phyloP scores from a whole-genome alignment of 30 jellyfish, hydroid and myxozoan species.

The Sanderia malayensis region DNA sequence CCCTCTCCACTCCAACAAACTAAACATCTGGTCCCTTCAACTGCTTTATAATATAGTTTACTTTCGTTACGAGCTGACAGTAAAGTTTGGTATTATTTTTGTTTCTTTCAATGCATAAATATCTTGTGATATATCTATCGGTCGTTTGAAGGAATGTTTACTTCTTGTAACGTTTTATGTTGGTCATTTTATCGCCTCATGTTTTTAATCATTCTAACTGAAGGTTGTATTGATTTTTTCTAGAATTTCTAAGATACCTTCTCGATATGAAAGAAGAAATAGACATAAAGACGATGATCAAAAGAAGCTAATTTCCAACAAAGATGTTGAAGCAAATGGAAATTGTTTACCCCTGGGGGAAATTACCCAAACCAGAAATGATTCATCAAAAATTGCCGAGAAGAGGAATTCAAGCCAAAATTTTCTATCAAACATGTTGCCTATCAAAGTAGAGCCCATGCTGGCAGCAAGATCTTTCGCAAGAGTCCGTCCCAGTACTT shows the following conservation, averaged over 20 bases:
- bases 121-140: too few species aligned
- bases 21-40: too few species aligned
- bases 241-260: neutral
- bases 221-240: too few species aligned
- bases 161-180: too few species aligned
- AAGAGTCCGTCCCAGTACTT: conserved; percentile 39
- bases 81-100: too few species aligned
- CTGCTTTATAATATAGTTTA: too few species aligned
- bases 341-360: conserved; percentile 7
- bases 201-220: too few species aligned
- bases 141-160: too few species aligned
- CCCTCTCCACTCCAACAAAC: too few species aligned
- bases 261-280: neutral
- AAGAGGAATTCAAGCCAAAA: neutral
- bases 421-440: conserved; percentile 17
- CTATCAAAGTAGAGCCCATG: conserved; percentile 48
- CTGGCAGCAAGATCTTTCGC: conserved; percentile 21
- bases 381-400: neutral
- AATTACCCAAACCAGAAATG: conserved; percentile 7
- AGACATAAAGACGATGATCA: neutral
- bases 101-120: too few species aligned
- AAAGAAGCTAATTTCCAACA: conserved; percentile 7
- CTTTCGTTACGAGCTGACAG: too few species aligned
- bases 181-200: too few species aligned
- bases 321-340: conserved; percentile 56